These are phyloP conservation scores for Ctenodactylus gundi DNA, from an alignment of 2,113 vertebrate genomes.

Conservation along the genomic window DNA sequence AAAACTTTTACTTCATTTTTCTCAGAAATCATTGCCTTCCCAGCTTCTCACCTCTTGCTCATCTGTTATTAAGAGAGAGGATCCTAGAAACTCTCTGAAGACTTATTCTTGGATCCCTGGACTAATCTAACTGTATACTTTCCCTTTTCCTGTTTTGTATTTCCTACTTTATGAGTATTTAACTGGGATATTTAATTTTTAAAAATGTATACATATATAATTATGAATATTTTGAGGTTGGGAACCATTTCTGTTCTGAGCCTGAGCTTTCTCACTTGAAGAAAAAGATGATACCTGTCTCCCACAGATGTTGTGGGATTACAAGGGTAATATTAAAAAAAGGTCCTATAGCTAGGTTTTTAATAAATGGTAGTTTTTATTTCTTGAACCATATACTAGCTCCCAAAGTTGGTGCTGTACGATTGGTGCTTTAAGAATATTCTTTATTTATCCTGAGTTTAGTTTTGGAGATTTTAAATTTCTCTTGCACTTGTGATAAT, in stretches of 20 bases:
- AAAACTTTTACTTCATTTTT: background rate
- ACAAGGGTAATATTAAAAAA: slow-evolving; percentile 3
- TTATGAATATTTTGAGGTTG: slow-evolving; percentile 25
- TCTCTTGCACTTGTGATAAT: slow-evolving; percentile 17
- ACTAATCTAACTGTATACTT: background rate
- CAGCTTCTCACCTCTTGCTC: background rate
- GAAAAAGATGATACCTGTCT: background rate
- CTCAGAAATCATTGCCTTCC: background rate
- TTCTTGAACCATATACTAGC: background rate
- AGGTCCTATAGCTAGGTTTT: background rate
- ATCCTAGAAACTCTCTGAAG: background rate
- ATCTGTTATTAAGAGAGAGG: background rate
- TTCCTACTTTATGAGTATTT: background rate
- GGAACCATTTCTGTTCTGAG: slow-evolving; percentile 13
- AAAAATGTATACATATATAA: background rate
- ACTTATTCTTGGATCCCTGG: background rate
- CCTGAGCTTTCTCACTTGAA: background rate
- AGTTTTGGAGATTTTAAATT: slow-evolving; percentile 25
- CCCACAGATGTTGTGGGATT: slow-evolving; percentile 5
- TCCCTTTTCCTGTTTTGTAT: background rate
- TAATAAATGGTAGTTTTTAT: slow-evolving; percentile 1
- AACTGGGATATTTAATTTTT: slow-evolving; percentile 28
- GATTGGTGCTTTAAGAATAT: background rate
- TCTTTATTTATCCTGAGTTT: slow-evolving; percentile 6
- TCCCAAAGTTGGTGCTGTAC: background rate